Evolutionary conservation across 1,140 invertebrate genomes (phyloP).

Genomic region (Caenorhabditis briggsae): DNA sequence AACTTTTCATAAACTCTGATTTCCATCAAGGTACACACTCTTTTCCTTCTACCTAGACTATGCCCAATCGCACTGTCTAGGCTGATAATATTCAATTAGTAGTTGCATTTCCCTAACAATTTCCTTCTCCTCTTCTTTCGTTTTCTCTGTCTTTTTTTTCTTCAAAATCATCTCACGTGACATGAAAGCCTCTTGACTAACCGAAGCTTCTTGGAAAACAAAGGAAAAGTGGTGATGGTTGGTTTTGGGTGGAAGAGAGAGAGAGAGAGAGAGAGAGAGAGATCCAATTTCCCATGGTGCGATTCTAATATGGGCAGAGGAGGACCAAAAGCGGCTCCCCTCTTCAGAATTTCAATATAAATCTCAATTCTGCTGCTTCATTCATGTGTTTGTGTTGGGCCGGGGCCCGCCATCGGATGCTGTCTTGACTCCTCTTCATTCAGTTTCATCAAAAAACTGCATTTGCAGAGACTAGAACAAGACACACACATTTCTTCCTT

Average conservation of each 20-base stretch:
- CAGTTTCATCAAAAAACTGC: background rate
- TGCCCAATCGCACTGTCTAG: too few relatives aligned
- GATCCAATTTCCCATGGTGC: slow-evolving; percentile 33
- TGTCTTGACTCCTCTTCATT: background rate
- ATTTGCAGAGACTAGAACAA: background rate
- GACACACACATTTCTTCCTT: background rate
- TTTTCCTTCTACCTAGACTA: too few relatives aligned
- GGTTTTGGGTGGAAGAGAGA: background rate
- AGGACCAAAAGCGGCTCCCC: background rate
- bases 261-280: slow-evolving; percentile 53
- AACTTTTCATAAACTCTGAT: too few relatives aligned
- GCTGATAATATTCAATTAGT: too few relatives aligned
- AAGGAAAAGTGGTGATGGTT: background rate
- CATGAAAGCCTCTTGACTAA: slow-evolving; percentile 15
- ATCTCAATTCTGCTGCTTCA: background rate
- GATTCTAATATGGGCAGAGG: slow-evolving; percentile 22
- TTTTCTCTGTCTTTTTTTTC: background rate
- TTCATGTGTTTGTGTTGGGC: too few relatives aligned
- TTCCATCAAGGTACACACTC: too few relatives aligned
- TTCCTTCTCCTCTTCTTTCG: background rate
- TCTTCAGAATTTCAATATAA: slow-evolving; percentile 50
- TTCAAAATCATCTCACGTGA: background rate
- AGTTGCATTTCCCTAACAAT: too few relatives aligned
- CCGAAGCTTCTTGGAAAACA: background rate
- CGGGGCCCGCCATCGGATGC: background rate